Evolutionary conservation across 2,888 invertebrate genomes (phyloP).

Genomic region (Luperina nickerlii): DNA sequence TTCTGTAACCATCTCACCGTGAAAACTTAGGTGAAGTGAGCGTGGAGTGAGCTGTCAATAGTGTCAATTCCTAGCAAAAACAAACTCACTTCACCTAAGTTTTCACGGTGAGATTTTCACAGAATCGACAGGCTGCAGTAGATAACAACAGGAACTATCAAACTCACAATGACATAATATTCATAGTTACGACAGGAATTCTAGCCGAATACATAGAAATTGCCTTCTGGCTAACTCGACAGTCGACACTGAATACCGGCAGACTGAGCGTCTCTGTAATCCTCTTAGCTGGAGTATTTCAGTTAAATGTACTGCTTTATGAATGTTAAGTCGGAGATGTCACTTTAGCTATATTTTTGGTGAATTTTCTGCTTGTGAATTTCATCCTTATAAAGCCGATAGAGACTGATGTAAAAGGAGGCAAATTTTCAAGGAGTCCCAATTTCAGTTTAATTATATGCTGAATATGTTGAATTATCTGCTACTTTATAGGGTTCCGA

Average conservation of each 20-base stretch:
- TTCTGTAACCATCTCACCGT: too few species aligned
- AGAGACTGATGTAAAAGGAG: too few species aligned
- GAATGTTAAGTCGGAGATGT: constrained; percentile 23
- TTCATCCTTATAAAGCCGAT: neutral
- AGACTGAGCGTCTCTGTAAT: constrained; percentile 35
- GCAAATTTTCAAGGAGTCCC: neutral
- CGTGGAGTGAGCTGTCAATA: too few species aligned
- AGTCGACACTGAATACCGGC: constrained; percentile 31
- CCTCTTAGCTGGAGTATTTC: constrained; percentile 45
- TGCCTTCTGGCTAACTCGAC: constrained; percentile 45
- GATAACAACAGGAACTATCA: neutral
- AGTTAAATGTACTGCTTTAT: constrained; percentile 45
- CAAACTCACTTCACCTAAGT: too few species aligned
- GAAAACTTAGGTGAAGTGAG: too few species aligned
- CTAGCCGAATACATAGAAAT: constrained; percentile 40
- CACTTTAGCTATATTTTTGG: constrained; percentile 14
- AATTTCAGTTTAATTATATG: neutral
- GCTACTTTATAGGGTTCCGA: neutral
- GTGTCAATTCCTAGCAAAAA: too few species aligned
- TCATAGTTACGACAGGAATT: constrained; percentile 41
- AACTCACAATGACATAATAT: constrained; percentile 18
- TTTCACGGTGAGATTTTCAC: too few species aligned
- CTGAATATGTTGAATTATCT: neutral
- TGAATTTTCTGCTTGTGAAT: neutral
- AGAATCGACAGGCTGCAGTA: neutral